Conservation (phyloP, 1,140 invertebrate genomes). For the Drosophila murphyi region DNA sequence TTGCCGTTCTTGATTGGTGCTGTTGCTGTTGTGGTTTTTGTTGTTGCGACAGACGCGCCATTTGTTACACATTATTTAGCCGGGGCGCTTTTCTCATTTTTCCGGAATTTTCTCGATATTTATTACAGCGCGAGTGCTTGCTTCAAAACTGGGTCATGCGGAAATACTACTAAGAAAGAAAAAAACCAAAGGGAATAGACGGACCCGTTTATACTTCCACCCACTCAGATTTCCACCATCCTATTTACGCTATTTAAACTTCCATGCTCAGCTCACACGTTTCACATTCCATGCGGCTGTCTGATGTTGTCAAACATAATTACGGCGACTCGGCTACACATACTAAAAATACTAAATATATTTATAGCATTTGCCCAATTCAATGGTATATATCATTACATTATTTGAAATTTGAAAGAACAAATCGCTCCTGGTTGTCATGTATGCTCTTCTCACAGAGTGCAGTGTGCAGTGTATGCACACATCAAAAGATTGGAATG, state of each 20-base stretch:
- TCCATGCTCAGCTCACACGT: constrained; percentile 42
- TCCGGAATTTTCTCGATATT: constrained; percentile 63
- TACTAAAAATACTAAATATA: neutral
- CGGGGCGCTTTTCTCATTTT: constrained; percentile 23
- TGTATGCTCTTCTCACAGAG: neutral
- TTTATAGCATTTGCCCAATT: neutral
- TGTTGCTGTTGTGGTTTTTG: constrained; percentile 33
- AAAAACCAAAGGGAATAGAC: constrained; percentile 47
- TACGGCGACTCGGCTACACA: neutral
- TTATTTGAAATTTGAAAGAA: neutral
- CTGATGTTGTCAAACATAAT: neutral
- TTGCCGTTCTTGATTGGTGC: constrained; percentile 44
- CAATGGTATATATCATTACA: neutral
- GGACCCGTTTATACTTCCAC: constrained; percentile 16
- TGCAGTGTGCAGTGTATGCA: constrained; percentile 6
- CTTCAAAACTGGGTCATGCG: constrained; percentile 65
- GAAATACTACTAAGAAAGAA: constrained; percentile 55
- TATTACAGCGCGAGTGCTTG: constrained; percentile 53
- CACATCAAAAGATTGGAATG: constrained; percentile 24
- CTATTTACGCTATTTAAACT: constrained; percentile 28
- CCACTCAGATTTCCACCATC: constrained; percentile 1
- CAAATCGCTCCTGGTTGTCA: neutral
- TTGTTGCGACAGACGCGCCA: constrained; percentile 71
- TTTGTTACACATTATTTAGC: constrained; percentile 80
- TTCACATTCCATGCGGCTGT: constrained; percentile 22